Percentiles rank a stretch among this genome's conserved stretches.
Conservation (phyloP, 2,888 invertebrate genomes). For the Gymnosoma rotundatum region DNA sequence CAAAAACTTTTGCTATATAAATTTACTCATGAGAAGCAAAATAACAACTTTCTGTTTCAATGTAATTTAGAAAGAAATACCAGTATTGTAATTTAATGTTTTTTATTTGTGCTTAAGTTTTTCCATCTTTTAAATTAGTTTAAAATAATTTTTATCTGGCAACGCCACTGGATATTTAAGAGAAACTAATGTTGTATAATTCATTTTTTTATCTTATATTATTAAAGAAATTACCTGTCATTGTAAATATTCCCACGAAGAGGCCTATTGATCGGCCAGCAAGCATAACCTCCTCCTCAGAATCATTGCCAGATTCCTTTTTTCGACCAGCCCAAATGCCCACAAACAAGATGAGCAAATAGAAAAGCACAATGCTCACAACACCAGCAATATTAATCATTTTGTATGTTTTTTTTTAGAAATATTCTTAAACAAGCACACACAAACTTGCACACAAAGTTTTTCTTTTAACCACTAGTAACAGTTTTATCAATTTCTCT, state of each 20-base stretch:
- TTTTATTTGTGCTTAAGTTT: too few species aligned
- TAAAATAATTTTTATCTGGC: background rate
- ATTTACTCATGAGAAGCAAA: too few species aligned
- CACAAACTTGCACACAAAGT: slow-evolving; percentile 13
- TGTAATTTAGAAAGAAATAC: too few species aligned
- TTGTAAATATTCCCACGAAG: slow-evolving; percentile 98
- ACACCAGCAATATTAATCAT: slow-evolving; percentile 97
- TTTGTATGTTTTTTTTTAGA: slow-evolving; percentile 48
- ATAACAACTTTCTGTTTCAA: too few species aligned
- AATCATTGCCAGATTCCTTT: slow-evolving; percentile 93
- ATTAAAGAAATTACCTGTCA: slow-evolving; percentile 90
- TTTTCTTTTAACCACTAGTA: background rate
- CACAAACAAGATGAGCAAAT: slow-evolving; percentile 95
- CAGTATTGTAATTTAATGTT: too few species aligned
- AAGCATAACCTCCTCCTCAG: slow-evolving; percentile 99
- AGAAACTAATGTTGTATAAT: background rate
- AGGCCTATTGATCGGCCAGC: slow-evolving; percentile 98
- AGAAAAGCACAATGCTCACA: slow-evolving; percentile 97
- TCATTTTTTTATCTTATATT: too few species aligned
- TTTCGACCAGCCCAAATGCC: slow-evolving; percentile 99
- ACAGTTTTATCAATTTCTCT: background rate
- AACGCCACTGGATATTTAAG: background rate
- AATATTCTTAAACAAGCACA: background rate
- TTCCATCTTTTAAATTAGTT: background rate
- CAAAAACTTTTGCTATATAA: too few species aligned